Base-by-base conservation (phyloP, 2,888 invertebrate species). In the Harpalus rufipes region DNA sequence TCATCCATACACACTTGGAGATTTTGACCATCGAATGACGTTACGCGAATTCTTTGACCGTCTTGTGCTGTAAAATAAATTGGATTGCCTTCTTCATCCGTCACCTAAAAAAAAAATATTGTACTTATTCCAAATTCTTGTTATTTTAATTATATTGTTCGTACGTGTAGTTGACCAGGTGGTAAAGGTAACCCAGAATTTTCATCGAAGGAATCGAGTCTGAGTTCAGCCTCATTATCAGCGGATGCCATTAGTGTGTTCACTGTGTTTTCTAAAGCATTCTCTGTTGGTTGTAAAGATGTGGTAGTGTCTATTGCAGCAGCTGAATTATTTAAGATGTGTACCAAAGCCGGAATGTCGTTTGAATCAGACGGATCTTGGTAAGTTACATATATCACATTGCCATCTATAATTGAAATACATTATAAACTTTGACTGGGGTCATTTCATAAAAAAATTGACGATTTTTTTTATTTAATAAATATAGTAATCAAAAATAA, bases 51-150 rank as follows among this genome's bases (percentile, higher is more conserved):
- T 82, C 93, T 93, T 72, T 94, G 93, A 25, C 95, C 95, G 88
- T 95, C 95, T 86, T 94, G 93, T 90, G 95, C 93, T 0, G 94
- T 94, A 88, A 95, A 93, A 87, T 94, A 94, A 80, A 94, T 91
- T 0, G 94, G 94, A 90, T 95, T 95, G 32, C 95, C 95, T 82
- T 94, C 93, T 88, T 94, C 94, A 89, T 95, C 95, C 0, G 94
- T 93, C 85, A 95, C 93, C 92, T 95, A 32, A 12, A 21, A 51
- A 1, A 32, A 32, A 32, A 32, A 5, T 32, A 32, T 32, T 12
- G n/a, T 10, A 51, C 7, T 41, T 16, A 72, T 41, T 72, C 12
- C 12, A 12, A 51, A 51, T 51, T 12, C 2, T 51, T 51, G 2
- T 51, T 12, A 8, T 4, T 12, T 1, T 14, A 72, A 72, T 39